Conservation (phyloP, 2,113 vertebrate genomes). For the Zeus faber region DNA sequence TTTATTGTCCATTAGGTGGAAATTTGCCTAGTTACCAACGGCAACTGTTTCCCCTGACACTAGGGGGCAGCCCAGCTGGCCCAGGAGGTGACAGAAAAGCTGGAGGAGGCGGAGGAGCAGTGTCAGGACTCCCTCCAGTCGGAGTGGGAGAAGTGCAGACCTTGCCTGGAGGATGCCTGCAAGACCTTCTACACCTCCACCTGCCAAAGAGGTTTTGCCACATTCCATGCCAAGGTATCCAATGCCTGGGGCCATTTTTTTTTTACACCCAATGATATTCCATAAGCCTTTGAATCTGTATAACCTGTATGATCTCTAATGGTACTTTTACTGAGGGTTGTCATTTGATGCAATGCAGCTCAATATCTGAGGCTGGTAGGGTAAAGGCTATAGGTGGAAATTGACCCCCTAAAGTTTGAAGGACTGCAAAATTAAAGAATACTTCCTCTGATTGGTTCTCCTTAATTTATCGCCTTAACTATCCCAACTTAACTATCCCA, state of each 20-base stretch:
- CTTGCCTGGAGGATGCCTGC: conserved; percentile 84
- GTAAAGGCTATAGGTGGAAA: background rate
- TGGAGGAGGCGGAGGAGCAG: conserved; percentile 82
- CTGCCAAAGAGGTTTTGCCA: conserved; percentile 73
- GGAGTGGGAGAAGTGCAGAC: conserved; percentile 83
- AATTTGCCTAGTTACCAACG: too few relatives aligned
- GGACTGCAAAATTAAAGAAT: too few relatives aligned
- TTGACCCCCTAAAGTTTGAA: background rate
- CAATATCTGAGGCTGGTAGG: background rate
- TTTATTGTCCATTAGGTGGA: too few relatives aligned
- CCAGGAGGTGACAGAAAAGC: conserved; percentile 82
- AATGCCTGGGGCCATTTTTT: background rate
- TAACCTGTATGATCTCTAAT: too few relatives aligned
- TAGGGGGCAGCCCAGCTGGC: conserved; percentile 82
- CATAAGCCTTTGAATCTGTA: too few relatives aligned
- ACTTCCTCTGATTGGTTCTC: background rate
- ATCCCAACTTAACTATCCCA: background rate
- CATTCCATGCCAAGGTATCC: conserved; percentile 79
- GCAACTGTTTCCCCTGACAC: conserved; percentile 6
- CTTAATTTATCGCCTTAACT: background rate
- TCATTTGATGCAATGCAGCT: background rate
- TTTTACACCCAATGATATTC: background rate
- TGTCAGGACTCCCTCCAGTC: conserved; percentile 78
- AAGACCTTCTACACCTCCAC: conserved; percentile 79
- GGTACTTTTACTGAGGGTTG: background rate